These are phyloP conservation scores for Grus americana DNA, from an alignment of 2,113 vertebrate genomes.

Conservation along the genomic window DNA sequence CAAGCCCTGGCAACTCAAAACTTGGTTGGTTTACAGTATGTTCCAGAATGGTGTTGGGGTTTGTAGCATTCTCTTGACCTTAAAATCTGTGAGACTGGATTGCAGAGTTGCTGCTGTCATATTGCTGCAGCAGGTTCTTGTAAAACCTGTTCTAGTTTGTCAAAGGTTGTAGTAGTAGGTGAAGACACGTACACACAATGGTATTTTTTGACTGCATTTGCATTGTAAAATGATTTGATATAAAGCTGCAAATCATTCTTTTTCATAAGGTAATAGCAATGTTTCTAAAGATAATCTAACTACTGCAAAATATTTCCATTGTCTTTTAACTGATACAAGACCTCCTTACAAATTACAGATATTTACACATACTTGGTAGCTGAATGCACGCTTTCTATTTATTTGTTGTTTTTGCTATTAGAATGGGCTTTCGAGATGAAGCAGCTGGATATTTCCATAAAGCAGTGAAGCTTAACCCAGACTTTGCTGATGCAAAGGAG, in stretches of 20 bases:
- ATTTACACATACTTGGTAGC: neutral
- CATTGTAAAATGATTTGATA: neutral
- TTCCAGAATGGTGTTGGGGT: neutral
- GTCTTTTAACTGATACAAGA: neutral
- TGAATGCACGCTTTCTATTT: neutral
- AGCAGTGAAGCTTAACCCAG: slow-evolving; percentile 91
- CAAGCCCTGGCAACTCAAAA: neutral
- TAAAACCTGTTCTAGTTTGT: neutral
- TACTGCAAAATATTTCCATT: neutral
- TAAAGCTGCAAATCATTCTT: neutral
- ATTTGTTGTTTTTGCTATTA: slow-evolving; percentile 55
- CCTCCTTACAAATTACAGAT: neutral
- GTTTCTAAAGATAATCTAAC: neutral
- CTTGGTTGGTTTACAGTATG: accelerated
- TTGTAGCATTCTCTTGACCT: neutral
- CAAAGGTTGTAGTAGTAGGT: neutral
- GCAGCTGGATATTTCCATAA: slow-evolving; percentile 95
- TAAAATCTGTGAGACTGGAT: neutral
- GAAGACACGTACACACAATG: neutral
- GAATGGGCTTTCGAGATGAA: slow-evolving; percentile 97
- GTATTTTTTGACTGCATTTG: neutral
- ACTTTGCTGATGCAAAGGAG: slow-evolving; percentile 91
- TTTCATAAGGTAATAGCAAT: neutral
- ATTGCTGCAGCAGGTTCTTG: neutral
- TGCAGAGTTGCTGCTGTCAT: neutral